Evolutionary conservation across 2,888 invertebrate species (phyloP).

Genomic region (Andricus quercusramuli): DNA sequence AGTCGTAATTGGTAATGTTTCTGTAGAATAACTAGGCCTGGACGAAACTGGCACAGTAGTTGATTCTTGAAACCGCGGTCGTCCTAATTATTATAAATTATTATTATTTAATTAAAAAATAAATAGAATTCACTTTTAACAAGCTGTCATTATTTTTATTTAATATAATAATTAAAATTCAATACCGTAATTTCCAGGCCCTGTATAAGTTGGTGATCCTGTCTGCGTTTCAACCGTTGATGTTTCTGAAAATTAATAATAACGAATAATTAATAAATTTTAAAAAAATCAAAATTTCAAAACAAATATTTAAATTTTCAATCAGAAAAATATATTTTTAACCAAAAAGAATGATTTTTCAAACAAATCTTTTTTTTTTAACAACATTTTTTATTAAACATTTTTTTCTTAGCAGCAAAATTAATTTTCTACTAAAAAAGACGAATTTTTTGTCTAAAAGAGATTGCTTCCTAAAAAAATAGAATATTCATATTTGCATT

Average conservation of each 20-base stretch:
- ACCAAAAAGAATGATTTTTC: no score
- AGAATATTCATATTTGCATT: no score
- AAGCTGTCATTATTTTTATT: neutral
- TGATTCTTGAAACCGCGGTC: slow-evolving; percentile 15
- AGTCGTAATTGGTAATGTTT: neutral
- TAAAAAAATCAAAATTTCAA: no score
- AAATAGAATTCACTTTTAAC: neutral
- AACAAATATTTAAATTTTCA: no score
- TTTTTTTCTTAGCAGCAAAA: no score
- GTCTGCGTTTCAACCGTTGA: slow-evolving; percentile 17
- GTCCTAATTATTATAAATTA: slow-evolving; percentile 4
- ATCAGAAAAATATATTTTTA: no score
- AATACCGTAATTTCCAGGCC: slow-evolving; percentile 12
- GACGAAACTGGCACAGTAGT: neutral
- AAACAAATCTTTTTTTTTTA: no score
- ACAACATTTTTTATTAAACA: no score
- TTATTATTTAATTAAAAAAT: neutral
- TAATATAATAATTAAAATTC: neutral
- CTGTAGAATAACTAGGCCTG: neutral
- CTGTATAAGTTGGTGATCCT: neutral
- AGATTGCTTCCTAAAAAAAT: no score
- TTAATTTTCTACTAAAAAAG: no score
- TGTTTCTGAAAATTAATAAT: slow-evolving; percentile 3
- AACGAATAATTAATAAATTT: no score
- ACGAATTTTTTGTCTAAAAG: no score